These are phyloP conservation scores for Coronaproctus castanopsis DNA, from an alignment of 2,888 invertebrate genomes.

Conservation along the genomic window DNA sequence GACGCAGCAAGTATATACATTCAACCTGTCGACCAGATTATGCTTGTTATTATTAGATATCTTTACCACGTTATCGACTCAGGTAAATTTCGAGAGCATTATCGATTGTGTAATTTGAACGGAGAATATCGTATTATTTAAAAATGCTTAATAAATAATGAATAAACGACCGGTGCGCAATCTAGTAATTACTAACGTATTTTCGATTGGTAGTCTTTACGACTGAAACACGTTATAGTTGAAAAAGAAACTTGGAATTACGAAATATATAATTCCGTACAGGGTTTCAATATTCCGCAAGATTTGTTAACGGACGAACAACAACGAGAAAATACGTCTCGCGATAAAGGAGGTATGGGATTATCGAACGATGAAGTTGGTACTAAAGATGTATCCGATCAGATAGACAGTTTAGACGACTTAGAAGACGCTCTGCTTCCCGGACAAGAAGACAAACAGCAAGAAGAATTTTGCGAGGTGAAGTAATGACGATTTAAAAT, in stretches of 20 bases:
- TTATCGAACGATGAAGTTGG: conserved; percentile 86
- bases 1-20: conserved; percentile 53
- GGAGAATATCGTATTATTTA: no score
- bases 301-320: conserved; percentile 58
- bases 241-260: not conserved
- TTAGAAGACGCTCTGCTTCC: conserved; percentile 69
- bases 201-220: not conserved
- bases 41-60: conserved; percentile 59
- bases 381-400: conserved; percentile 84
- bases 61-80: conserved; percentile 60
- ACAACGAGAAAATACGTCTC: conserved; percentile 36
- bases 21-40: conserved; percentile 63
- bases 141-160: no score
- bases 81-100: conserved; percentile 28
- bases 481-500: not conserved
- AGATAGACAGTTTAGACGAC: conserved; percentile 80
- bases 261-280: conserved; percentile 10
- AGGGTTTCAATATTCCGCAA: conserved; percentile 83
- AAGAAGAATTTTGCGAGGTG: conserved; percentile 49
- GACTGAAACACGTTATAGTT: not conserved
- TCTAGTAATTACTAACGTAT: no score
- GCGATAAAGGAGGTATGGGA: conserved; percentile 55
- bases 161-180: no score
- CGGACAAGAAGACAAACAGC: conserved; percentile 46
- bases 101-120: not conserved